Evolutionary conservation across 2,888 invertebrate genomes (phyloP), one percentile per base, ranked within the genome.

Genomic region (Barypeithes pellucidus): DNA sequence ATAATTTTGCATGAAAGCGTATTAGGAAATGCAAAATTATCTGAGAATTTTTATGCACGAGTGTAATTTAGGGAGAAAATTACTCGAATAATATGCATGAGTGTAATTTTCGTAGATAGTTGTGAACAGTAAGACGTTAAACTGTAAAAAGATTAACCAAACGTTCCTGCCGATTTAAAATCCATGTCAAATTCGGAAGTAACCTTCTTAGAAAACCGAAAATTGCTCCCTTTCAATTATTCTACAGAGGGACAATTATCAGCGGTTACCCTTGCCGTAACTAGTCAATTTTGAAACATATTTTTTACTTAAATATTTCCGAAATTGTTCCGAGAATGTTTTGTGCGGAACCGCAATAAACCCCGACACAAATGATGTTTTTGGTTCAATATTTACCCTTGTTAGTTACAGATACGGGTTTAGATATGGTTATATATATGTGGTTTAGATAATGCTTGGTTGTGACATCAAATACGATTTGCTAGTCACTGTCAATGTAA

Each of bases 261-360:
- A 45, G 62, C 29, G 62, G 62, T 62, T 62, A 62, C 47, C 62
- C 62, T 43, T 62, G 47, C 62, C 16, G 47, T 57, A 57, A 57
- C 54, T 57, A 33, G 24, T 22, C 29, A 29, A 45, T 47, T 47
- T 45, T 45, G 14, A 11, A 45, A 18, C 24, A 22, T 20, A 45
- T 62, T 62, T 62, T 62, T 61, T 43, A 43, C 43, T 18, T 0
- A 33, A 57, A 57, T 16, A 16, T 2, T 57, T 57, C 33, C 11
- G 2, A 33, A 57, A 57, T 33, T 36, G 16, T 57, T 57, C 54
- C 5, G 0, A 57, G 54, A 57, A 57, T 52, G 9, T 33, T 57
- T 57, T 16, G 24, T 45, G 29, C 62, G 62, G 45, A 14, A 62
- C 62, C 62, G 29, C 62, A 62, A 62, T 62, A 62, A 45, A 62